Conservation (phyloP, 2,113 vertebrate species). For the Zosterops borbonicus region DNA sequence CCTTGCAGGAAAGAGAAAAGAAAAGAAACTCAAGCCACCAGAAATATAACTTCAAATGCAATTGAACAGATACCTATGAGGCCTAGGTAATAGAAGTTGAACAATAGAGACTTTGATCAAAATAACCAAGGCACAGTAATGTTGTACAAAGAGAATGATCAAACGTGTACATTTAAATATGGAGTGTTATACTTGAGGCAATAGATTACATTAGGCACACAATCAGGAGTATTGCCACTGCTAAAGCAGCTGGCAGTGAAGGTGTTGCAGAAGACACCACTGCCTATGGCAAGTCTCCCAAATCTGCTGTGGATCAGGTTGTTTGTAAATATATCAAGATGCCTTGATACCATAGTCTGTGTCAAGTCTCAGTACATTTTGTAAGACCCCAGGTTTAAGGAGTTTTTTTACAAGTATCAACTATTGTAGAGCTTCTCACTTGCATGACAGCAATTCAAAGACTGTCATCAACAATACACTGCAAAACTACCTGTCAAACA, state of each 20-base stretch:
- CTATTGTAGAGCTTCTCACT: background rate
- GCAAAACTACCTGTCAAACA: background rate
- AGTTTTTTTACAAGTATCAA: background rate
- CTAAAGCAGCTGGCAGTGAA: background rate
- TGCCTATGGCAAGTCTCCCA: background rate
- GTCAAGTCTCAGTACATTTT: background rate
- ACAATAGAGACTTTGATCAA: background rate
- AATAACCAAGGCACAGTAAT: background rate
- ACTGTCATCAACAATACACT: background rate
- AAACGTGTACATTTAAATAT: background rate
- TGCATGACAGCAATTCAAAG: background rate
- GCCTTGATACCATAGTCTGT: rapidly evolving
- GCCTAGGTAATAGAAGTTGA: background rate
- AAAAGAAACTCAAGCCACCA: background rate
- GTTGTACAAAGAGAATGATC: rapidly evolving
- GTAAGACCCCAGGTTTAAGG: background rate
- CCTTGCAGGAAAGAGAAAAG: background rate
- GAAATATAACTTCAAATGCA: background rate
- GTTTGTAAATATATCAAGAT: background rate
- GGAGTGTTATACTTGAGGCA: too few relatives aligned
- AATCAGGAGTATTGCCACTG: background rate
- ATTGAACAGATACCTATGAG: background rate
- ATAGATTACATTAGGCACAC: background rate
- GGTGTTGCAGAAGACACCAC: background rate
- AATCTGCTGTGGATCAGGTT: background rate